Percentiles rank a stretch among this genome's conserved stretches.
Conservation (phyloP, 2,113 vertebrate species). For the Riparia riparia region DNA sequence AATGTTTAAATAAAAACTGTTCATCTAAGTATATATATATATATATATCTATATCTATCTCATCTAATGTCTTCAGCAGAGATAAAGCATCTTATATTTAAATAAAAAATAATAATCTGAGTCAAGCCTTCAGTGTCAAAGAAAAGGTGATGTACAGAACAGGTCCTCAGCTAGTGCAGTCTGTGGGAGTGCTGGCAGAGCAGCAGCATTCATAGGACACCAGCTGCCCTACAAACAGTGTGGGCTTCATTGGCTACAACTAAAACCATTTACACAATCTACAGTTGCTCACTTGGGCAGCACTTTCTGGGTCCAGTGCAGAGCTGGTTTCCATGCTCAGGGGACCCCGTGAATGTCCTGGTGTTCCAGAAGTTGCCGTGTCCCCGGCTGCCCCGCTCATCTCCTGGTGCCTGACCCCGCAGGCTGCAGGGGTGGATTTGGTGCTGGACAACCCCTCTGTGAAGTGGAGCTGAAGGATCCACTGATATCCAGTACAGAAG, state of each 20-base stretch:
- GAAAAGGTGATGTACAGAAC: slow-evolving; percentile 36
- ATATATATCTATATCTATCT: background rate
- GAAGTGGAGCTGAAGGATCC: background rate
- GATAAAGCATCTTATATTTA: slow-evolving; percentile 58
- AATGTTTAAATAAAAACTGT: slow-evolving; percentile 66
- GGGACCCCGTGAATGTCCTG: background rate
- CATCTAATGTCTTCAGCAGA: slow-evolving; percentile 46
- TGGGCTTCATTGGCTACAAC: slow-evolving; percentile 2
- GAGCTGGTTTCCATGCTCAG: background rate
- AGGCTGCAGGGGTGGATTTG: background rate
- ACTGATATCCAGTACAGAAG: background rate
- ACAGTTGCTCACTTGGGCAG: slow-evolving; percentile 41
- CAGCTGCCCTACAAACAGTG: background rate
- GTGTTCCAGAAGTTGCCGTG: background rate
- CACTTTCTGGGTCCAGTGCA: background rate
- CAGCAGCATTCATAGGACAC: slow-evolving; percentile 1
- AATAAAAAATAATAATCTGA: slow-evolving; percentile 57
- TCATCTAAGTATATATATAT: slow-evolving; percentile 45
- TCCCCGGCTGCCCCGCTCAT: background rate
- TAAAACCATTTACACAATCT: slow-evolving; percentile 24
- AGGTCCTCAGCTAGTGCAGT: slow-evolving; percentile 39
- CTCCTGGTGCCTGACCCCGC: background rate
- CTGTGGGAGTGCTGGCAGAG: background rate
- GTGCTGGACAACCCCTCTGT: background rate
- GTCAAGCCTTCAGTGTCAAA: slow-evolving; percentile 34